Conservation (phyloP, 2,888 invertebrate genomes). For the Arge pagana region DNA sequence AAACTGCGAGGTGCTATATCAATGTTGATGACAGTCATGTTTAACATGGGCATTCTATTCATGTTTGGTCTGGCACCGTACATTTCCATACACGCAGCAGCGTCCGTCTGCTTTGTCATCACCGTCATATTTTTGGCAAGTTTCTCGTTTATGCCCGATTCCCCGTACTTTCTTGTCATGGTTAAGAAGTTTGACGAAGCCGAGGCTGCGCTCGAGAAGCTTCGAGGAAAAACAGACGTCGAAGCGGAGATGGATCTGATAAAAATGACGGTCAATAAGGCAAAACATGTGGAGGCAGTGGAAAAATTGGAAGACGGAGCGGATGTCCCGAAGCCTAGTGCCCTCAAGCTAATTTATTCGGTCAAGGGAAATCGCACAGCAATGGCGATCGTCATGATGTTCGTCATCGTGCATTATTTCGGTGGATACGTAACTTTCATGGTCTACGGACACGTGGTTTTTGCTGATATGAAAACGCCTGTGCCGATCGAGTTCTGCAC, state of each 20-base stretch:
- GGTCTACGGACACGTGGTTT: conserved; percentile 56
- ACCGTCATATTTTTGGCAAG: conserved; percentile 48
- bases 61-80: conserved; percentile 42
- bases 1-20: conserved; percentile 64
- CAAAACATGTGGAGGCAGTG: conserved; percentile 26
- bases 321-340: no score
- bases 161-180: conserved; percentile 56
- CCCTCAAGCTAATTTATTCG: conserved; percentile 38
- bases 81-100: not conserved
- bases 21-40: conserved; percentile 64
- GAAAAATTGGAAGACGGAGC: conserved; percentile 31
- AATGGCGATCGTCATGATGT: conserved; percentile 52
- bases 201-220: conserved; percentile 52
- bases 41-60: conserved; percentile 47
- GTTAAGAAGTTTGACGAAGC: conserved; percentile 53
- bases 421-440: conserved; percentile 51
- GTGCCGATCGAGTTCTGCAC: conserved; percentile 38
- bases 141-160: conserved; percentile 60
- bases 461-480: conserved; percentile 41
- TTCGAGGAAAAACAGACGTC: conserved; percentile 60
- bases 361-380: conserved; percentile 50
- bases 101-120: conserved; percentile 44
- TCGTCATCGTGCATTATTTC: conserved; percentile 60
- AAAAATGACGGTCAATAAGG: not conserved
- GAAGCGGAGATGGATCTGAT: conserved; percentile 58